phyloP scores from a whole-genome alignment of 2,113 vertebrate genomes.

The Psammodynastes pulverulentus region DNA sequence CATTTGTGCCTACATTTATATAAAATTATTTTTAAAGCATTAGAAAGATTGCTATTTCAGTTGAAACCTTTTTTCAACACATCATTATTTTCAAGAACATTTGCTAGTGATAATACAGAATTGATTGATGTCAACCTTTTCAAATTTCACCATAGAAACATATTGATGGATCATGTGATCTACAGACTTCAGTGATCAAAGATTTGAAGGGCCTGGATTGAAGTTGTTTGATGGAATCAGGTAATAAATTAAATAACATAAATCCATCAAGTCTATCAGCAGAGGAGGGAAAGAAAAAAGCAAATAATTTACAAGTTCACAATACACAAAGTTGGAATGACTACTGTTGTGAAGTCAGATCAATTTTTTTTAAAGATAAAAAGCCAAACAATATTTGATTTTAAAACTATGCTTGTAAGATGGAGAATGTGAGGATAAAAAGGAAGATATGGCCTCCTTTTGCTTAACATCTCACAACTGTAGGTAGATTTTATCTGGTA shows the following conservation, averaged over 20 bases:
- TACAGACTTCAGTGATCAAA: neutral
- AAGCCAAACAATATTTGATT: neutral
- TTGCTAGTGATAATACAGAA: neutral
- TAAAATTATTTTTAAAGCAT: neutral
- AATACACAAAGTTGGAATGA: neutral
- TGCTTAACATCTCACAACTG: neutral
- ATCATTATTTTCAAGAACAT: neutral
- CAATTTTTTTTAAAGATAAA: neutral
- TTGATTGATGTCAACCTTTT: neutral
- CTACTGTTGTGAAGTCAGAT: neutral
- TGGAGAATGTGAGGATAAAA: neutral
- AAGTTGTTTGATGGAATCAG: neutral
- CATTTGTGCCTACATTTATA: neutral
- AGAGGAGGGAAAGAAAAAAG: neutral
- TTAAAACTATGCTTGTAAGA: neutral
- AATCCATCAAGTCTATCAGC: neutral
- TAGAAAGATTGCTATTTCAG: neutral
- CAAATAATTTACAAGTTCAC: neutral
- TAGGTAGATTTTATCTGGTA: neutral
- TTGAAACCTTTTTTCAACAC: neutral
- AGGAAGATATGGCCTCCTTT: neutral
- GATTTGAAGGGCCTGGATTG: neutral
- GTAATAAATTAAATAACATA: neutral
- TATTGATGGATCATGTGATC: neutral
- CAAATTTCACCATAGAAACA: neutral